A percentile compares a stretch with the other conserved stretches of the same genome.
phyloP scores from a whole-genome alignment of 2,797 vertebrate species.

The Hypotaenidia philippensis region DNA sequence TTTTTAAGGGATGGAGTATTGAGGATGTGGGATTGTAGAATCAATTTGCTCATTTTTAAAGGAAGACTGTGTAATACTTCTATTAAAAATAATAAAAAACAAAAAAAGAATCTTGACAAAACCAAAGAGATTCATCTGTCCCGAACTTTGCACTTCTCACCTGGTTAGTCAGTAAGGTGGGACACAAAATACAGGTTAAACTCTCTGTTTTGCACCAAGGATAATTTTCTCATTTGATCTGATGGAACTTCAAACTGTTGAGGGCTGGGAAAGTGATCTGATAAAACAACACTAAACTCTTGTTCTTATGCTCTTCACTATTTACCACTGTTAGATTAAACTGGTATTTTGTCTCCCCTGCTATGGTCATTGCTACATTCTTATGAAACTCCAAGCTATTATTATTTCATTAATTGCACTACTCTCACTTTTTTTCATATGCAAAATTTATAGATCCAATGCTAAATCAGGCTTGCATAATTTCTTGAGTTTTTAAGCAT shows the following conservation, averaged over 20 bases:
- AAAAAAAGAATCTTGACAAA: background rate
- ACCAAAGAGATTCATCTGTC: background rate
- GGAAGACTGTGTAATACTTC: background rate
- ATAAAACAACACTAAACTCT: background rate
- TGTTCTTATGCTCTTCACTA: background rate
- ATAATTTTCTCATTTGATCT: background rate
- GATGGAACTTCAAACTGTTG: background rate
- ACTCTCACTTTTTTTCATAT: background rate
- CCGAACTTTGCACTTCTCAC: background rate
- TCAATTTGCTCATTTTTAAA: background rate
- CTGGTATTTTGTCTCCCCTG: background rate
- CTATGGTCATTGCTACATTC: background rate
- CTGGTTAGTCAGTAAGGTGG: background rate
- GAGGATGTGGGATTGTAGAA: background rate
- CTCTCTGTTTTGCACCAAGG: background rate
- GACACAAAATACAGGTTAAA: background rate
- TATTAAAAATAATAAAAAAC: too few relatives aligned
- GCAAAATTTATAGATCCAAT: fast-evolving
- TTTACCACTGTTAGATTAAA: background rate
- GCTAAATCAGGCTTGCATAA: background rate
- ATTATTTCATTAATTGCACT: background rate
- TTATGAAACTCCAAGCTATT: background rate
- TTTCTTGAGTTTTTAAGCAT: background rate
- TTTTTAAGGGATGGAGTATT: background rate
- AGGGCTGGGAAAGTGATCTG: background rate